Conservation (phyloP, 2,113 vertebrate species). For the Labrus mixtus region DNA sequence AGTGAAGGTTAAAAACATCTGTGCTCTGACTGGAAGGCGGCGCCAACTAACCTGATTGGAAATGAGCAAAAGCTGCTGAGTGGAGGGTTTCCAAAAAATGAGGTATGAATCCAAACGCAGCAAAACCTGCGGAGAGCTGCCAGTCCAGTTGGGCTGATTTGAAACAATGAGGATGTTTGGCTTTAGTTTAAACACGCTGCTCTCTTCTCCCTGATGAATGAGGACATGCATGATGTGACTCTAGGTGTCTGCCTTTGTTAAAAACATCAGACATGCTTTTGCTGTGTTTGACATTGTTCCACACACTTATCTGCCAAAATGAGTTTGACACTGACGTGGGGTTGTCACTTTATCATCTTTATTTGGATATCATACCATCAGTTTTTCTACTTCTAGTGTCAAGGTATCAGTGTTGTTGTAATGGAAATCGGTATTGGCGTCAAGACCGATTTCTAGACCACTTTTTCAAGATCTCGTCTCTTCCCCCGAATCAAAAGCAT, state of each 20-base stretch:
- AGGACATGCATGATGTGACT: background rate
- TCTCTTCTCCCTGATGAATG: background rate
- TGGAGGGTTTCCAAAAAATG: conserved; percentile 4
- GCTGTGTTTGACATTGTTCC: too few species aligned
- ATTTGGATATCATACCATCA: too few species aligned
- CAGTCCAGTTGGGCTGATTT: background rate
- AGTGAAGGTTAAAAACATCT: conserved; percentile 36
- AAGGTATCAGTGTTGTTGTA: too few species aligned
- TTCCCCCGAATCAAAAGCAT: too few species aligned
- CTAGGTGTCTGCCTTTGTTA: background rate
- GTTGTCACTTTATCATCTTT: too few species aligned
- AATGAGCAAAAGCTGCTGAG: conserved; percentile 21
- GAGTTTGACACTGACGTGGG: too few species aligned
- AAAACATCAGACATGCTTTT: background rate
- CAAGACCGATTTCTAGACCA: too few species aligned
- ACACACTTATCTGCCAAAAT: too few species aligned
- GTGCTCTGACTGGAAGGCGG: conserved; percentile 2
- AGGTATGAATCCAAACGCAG: conserved; percentile 7
- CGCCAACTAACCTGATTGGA: conserved; percentile 7
- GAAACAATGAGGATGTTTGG: background rate
- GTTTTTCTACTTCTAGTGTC: too few species aligned
- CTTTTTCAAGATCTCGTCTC: too few species aligned
- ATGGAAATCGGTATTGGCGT: too few species aligned
- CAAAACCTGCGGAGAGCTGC: background rate
- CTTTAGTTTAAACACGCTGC: background rate